Base-by-base conservation (phyloP, 1,140 invertebrate genomes). In the Xylocopa sonorina region DNA sequence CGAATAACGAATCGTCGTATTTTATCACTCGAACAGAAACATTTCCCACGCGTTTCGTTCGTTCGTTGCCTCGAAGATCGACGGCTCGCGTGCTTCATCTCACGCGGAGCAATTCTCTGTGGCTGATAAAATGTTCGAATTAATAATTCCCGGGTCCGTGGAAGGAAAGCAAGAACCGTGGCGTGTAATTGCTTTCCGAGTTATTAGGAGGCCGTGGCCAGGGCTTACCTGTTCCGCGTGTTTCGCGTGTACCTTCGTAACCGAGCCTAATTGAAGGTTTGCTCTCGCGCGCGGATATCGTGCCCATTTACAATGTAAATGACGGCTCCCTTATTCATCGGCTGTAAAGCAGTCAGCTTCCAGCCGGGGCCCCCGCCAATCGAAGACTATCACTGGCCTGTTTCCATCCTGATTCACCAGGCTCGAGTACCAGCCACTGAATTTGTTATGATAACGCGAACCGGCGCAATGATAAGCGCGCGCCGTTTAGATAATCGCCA, bases 181-280 rank as follows among this genome's bases (percentile, higher is more conserved):
- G 1, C 34, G 18, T n/a, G 60, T 75, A 75, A 75, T 66, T 53
- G 34, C 24, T n/a, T 64, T 27, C 46, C 32, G 18, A 74, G 71
- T 64, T 66, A 75, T 66, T 64, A 66, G 60, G 24, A 34, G n/a
- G 27, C 9, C 34, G 4, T 2, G 14, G 46, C 34, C 18, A 55
- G 3, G 50, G 34, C 38, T 34, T 46, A 46, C 27, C 38, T 51
- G 46, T 51, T 21, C 58, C 46, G 53, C 29, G 69, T 64, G 41
- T 73, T 67, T 55, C 63, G 43, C 41, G 51, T 48, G 74, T 73
- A 38, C 57, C 46, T 29, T n/a, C 66, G 53, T 76, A 58, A 87
- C 86, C 68, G 81, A 72, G 80, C 72, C 87, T 90, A 89, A 90
- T 90, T 88, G 88, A 88, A 82, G 87, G 87, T 88, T 88, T 80